These are phyloP conservation scores for Enteromius unitaeniatus DNA, from an alignment of 2,797 vertebrate species.

Conservation along the genomic window DNA sequence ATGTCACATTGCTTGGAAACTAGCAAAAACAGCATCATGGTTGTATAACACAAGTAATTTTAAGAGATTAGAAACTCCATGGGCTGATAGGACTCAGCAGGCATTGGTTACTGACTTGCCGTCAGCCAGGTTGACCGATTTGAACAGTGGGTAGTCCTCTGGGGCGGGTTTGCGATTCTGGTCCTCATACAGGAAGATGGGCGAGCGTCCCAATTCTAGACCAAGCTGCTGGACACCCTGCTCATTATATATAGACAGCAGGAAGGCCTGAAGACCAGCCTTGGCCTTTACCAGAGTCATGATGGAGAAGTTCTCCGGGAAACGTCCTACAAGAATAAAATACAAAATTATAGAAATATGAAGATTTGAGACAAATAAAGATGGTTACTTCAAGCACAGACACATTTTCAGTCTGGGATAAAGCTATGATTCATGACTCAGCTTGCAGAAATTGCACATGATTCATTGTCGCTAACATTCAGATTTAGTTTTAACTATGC, in stretches of 20 bases:
- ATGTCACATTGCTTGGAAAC: neutral
- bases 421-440: constrained; percentile 16
- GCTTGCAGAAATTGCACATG: constrained; percentile 61
- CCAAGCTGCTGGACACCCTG: constrained; percentile 89
- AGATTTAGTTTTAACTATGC: neutral
- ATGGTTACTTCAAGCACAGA: constrained; percentile 53
- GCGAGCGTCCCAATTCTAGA: constrained; percentile 87
- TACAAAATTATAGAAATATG: neutral
- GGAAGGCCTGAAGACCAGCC: constrained; percentile 85
- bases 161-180: constrained; percentile 85
- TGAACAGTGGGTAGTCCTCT: constrained; percentile 88
- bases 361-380: neutral
- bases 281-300: constrained; percentile 87
- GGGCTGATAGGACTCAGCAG: constrained; percentile 50
- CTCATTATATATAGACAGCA: constrained; percentile 88
- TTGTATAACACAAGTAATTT: neutral
- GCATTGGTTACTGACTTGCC: constrained; percentile 84
- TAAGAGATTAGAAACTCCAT: neutral
- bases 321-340: constrained; percentile 73
- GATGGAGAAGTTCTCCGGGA: constrained; percentile 92
- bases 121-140: constrained; percentile 87
- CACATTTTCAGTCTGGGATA: neutral
- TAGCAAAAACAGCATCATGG: neutral
- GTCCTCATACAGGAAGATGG: constrained; percentile 91
- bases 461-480: constrained; percentile 2